Evolutionary conservation across 2,113 vertebrate species (phyloP), one percentile per base, ranked within the genome.

Genomic region (Datnioides undecimradiatus): DNA sequence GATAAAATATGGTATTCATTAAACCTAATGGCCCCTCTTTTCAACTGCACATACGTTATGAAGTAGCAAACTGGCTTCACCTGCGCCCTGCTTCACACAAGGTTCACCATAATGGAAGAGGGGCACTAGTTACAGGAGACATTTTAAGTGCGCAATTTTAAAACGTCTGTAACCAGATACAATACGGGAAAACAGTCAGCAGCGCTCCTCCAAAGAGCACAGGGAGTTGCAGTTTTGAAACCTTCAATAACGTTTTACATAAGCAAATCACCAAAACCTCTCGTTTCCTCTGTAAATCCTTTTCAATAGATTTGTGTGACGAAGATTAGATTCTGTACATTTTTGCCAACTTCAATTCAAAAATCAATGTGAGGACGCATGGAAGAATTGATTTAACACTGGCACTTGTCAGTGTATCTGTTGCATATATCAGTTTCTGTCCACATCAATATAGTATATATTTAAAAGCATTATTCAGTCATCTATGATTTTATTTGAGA

Each of bases 1-100:
- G 87, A 88, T 88, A 55, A 87, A 93, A 93, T 91, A 89, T 93
- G 93, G 87, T 83, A 62, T 88, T 90, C 90, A 93, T 95, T 94
- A 91, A 76, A 85, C 51, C 34, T 91, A 91, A 92, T 80, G 74
- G 76, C 29, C 43, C 74, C 86, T 73, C 79, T 77, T 88, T 87
- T 87, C 29, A 79, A 82, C 91, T 76, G 69, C 74, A 83, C 64
- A 71, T 72, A 77, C 65, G 72, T 76, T 82, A 66, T 72, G 25
- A 64, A 68, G 87, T 77, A 80, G 87, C 64, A 59, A 87, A 90
- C 85, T 75, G 80, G 69, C 89, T 76, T 93, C 84, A 87, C 86
- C 81, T 91, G 70, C 83, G 83, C 72, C 49, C 83, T 63, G 25
- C 52, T 86, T 51, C 78, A 60, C 85, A 80, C 65, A 86, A 46